Base-by-base conservation (phyloP, 2,797 vertebrate genomes). In the Mionectes olivaceus region DNA sequence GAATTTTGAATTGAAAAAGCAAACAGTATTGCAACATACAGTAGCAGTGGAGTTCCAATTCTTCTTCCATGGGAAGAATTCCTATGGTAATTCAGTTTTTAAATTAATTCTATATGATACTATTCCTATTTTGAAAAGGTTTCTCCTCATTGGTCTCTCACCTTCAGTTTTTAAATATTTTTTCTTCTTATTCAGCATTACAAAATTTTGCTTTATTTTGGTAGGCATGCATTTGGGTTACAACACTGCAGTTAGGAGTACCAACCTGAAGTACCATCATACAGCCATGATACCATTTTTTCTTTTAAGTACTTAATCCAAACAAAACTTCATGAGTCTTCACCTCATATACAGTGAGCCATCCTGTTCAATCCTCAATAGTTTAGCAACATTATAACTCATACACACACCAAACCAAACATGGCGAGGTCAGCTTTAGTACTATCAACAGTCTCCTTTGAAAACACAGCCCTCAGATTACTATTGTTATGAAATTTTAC, bases 401-500 rank as follows among this genome's bases (percentile, higher is more conserved):
- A 37, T 25, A 75, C 27, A 57, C 16, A 73, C 44, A 90, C 9
- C 69, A 79, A 83, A 91, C 67, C 70, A 69, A 86, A 84, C 41
- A 59, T 2, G 9, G 44, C 30, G 46, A 87, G 56, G 44, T 79
- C 92, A 64, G 52, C 52, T 71, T 68, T 43, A 82, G 37, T 33
- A 70, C 37, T 89, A 59, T 59, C 70, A 87, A 80, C 73, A 93
- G 86, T 85, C 93, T 78, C 76, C 95, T 87, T 91, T 71, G 71
- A 93, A 97, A 97, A 93, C 85, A 91, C 59, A 94, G 77, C 44
- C 86, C 71, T 94, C 75, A 87, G 83, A 95, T 91, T 96, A 97
- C 90, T 95, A 96, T 97, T 98, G 96, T 97, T 98, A 96, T 91
- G 95, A 96, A 97, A 95, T 96, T 97, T 97, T 97, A 97, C 97